phyloP scores from a whole-genome alignment of 2,113 vertebrate species.

The Guaruba guarouba region DNA sequence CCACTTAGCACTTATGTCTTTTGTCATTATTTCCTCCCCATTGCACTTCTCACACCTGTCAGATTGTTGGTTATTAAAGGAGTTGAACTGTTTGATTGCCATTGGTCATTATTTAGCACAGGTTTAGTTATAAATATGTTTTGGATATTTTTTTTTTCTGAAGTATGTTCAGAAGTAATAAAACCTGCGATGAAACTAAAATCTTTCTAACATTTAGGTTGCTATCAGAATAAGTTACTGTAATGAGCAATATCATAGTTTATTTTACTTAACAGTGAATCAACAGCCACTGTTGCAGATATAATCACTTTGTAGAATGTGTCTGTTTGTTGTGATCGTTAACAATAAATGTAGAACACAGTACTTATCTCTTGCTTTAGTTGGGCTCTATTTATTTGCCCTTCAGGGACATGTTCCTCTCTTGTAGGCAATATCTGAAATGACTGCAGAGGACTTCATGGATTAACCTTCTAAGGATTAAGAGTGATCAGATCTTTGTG shows the following conservation, averaged over 20 bases:
- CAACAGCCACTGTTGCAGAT: neutral
- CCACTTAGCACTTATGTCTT: neutral
- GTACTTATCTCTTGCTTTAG: neutral
- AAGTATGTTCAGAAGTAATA: neutral
- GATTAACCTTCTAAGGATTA: neutral
- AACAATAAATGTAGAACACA: neutral
- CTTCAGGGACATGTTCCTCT: neutral
- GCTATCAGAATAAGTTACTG: neutral
- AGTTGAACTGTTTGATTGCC: neutral
- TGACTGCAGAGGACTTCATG: neutral
- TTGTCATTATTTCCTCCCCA: neutral
- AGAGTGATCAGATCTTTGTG: neutral
- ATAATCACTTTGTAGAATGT: fast-evolving
- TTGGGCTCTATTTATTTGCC: neutral
- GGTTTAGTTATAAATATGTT: neutral
- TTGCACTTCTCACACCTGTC: neutral
- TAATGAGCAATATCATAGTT: neutral
- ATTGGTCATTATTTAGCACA: neutral
- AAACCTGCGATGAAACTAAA: neutral
- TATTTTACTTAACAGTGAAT: neutral
- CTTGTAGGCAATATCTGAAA: neutral
- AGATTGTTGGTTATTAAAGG: neutral
- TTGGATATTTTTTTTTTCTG: neutral
- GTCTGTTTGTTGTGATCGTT: fast-evolving
- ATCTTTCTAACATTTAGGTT: neutral